Evolutionary conservation across 2,113 vertebrate genomes (phyloP).

Genomic region (Rhinoderma darwinii): DNA sequence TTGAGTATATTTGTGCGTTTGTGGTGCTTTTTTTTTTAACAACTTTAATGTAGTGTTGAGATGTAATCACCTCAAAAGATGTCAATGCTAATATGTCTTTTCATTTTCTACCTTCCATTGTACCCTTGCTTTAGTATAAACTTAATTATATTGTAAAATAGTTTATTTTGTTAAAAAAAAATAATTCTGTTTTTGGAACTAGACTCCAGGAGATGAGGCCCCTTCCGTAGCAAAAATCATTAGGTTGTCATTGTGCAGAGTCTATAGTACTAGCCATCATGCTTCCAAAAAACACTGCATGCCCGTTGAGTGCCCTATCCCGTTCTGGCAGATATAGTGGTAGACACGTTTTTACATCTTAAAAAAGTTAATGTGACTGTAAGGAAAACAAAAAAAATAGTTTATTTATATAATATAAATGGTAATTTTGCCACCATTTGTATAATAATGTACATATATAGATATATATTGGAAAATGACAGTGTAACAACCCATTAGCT

Average conservation of each 20-base stretch:
- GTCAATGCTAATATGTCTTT: neutral
- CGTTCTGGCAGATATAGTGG: neutral
- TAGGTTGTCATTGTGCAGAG: neutral
- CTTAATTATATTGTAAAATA: neutral
- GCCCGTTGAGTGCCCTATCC: conserved; percentile 1
- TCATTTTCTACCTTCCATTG: neutral
- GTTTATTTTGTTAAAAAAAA: conserved; percentile 22
- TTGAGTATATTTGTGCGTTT: neutral
- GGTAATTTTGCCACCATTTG: conserved; percentile 37
- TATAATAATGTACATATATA: conserved; percentile 54
- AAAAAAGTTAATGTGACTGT: neutral
- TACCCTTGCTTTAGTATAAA: neutral
- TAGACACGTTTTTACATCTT: conserved; percentile 21
- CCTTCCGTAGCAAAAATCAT: neutral
- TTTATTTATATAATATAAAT: conserved; percentile 42
- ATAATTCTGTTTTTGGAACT: neutral
- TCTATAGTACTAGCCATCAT: too few species aligned
- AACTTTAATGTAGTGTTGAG: neutral
- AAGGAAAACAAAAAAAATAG: conserved; percentile 16
- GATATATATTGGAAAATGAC: conserved; percentile 39
- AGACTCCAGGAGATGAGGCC: neutral
- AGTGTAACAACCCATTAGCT: neutral
- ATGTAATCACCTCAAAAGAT: neutral
- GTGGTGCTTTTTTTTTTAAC: neutral
- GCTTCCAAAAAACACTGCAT: conserved; percentile 11